Evolutionary conservation across 2,888 invertebrate genomes (phyloP), one percentile per base, ranked within the genome.

Genomic region (Psococerastis gibbosa): DNA sequence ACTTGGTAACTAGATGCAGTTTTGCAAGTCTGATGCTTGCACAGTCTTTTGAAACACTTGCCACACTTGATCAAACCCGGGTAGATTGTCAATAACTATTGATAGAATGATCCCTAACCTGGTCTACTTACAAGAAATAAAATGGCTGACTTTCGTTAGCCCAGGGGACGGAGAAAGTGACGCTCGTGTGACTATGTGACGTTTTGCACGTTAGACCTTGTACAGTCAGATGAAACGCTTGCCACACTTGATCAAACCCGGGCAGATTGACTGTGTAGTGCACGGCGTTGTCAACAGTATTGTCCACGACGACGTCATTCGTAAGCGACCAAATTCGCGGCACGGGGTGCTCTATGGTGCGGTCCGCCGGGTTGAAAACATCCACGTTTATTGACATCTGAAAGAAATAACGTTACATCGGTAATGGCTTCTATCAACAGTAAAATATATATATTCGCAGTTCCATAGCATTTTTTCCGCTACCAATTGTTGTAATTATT

Each of bases 131-230:
- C 73, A 71, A 71, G 49, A 70, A 67, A 59, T 66, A 68, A 55
- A 69, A 67, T 54, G 68, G 71, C 35, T 66, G 63, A 46, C 73
- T 70, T 48, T 75, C 67, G 41, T 66, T 59, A 1, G 70, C 71
- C 80, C 80, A 80, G 0, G 79, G 78, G 1, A 74, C 68, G 42
- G 68, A 66, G 4, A 78, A 52, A 50, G 70, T 71, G 0, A 70
- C 71, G 0, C 73, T 67, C 0, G 73, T 68, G 47, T 76, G 73
- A 54, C 72, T 68, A 16, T 51, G 42, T 16, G 61, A 56, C 32
- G 60, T 61, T 32, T 66, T 65, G 47, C 64, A 66, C 1, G 58
- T 54, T 0, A 60, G 53, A 1, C 77, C 69, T 48, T 73, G 71
- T 1, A 79, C 62, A 48, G 66, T 59, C n/a, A 79, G 53, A 17